Evolutionary conservation across 2,113 vertebrate genomes (phyloP).

Genomic region (Hippocampus barbouri): DNA sequence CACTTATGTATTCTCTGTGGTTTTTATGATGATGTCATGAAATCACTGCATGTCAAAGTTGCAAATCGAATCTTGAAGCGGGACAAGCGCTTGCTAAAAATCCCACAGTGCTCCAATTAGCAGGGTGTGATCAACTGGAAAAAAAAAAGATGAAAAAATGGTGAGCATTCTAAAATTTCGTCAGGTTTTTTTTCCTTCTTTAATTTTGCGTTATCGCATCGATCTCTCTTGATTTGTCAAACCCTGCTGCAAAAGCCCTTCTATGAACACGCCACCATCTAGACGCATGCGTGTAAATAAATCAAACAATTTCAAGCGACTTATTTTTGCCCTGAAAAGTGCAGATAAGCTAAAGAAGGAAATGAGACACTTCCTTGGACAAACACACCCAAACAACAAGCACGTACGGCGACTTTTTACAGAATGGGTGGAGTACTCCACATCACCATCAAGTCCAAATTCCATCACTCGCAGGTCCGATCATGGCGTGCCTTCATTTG

Average conservation of each 20-base stretch:
- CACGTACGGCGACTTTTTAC: not conserved
- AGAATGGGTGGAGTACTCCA: constrained; percentile 28
- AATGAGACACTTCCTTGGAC: constrained; percentile 53
- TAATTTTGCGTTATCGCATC: not conserved
- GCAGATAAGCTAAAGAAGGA: constrained; percentile 43
- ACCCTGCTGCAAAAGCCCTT: constrained; percentile 8
- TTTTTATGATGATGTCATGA: not conserved
- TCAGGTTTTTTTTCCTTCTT: not conserved
- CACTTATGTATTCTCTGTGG: not conserved
- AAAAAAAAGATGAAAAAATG: not conserved
- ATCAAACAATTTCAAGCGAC: not conserved
- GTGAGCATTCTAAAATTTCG: not conserved
- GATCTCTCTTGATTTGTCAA: constrained; percentile 30
- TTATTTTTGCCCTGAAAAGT: constrained; percentile 6
- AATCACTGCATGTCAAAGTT: constrained; percentile 10
- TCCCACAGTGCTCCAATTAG: not conserved
- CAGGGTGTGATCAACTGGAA: not conserved
- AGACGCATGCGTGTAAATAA: not conserved
- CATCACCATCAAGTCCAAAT: constrained; percentile 17
- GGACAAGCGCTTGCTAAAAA: not conserved
- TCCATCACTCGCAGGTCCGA: constrained; percentile 30
- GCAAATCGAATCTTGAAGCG: constrained; percentile 11
- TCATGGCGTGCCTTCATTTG: constrained; percentile 49
- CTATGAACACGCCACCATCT: not conserved
- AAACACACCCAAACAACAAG: constrained; percentile 39